Conservation (phyloP, 2,888 invertebrate genomes). For the Volucella inanis region DNA sequence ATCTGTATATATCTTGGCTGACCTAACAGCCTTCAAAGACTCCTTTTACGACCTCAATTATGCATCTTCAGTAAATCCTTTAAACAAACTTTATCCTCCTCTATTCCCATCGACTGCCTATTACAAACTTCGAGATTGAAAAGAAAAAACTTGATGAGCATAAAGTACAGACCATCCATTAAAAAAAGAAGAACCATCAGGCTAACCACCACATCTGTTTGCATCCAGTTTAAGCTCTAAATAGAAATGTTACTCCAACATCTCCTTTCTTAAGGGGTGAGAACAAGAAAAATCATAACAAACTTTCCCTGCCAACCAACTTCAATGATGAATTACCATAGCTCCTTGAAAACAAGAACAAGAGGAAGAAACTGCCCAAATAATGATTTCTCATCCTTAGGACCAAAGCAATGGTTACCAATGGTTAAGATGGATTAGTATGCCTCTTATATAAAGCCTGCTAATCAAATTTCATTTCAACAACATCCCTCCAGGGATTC, state of each 20-base stretch:
- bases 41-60: no score
- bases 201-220: conserved; percentile 39
- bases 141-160: background rate
- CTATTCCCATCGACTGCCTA: no score
- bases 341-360: background rate
- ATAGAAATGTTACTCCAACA: conserved; percentile 22
- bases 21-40: no score
- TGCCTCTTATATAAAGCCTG: conserved; percentile 69
- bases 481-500: conserved; percentile 70
- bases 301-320: conserved; percentile 35
- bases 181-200: background rate
- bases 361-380: conserved; percentile 35
- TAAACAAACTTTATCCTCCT: no score
- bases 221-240: conserved; percentile 45
- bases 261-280: background rate
- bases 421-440: conserved; percentile 71
- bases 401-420: conserved; percentile 46
- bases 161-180: conserved; percentile 5
- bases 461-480: conserved; percentile 74
- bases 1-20: no score
- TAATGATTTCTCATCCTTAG: conserved; percentile 63
- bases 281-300: conserved; percentile 16
- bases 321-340: conserved; percentile 67
- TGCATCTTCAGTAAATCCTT: no score
- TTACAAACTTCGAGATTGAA: no score